These are phyloP conservation scores for Lerema accius DNA, from an alignment of 1,140 invertebrate species.

Conservation along the genomic window DNA sequence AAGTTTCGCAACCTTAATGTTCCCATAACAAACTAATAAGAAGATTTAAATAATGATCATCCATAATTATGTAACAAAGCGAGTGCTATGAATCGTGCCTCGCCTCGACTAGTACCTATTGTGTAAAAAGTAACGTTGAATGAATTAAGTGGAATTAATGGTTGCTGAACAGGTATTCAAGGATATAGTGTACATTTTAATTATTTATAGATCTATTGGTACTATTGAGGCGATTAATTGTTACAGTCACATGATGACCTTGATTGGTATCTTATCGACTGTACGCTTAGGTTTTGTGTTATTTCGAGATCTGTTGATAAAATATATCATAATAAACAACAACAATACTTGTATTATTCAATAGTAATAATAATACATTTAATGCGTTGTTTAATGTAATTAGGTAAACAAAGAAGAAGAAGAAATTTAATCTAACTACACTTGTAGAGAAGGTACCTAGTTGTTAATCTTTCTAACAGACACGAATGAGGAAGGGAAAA, in stretches of 20 bases:
- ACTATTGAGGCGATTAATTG: slow-evolving; percentile 11
- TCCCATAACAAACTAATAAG: too few relatives aligned
- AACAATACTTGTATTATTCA: too few relatives aligned
- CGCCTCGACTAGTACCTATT: slow-evolving; percentile 33
- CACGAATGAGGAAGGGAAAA: too few relatives aligned
- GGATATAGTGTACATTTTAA: slow-evolving; percentile 30
- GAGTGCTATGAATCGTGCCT: slow-evolving; percentile 19
- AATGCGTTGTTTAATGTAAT: too few relatives aligned
- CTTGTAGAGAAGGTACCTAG: too few relatives aligned
- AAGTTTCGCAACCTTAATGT: too few relatives aligned
- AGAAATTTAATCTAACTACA: too few relatives aligned
- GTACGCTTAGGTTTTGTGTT: background rate
- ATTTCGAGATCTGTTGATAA: too few relatives aligned
- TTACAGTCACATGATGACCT: slow-evolving; percentile 14
- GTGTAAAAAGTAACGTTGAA: slow-evolving; percentile 34
- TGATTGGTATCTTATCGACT: slow-evolving; percentile 23
- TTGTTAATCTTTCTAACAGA: too few relatives aligned
- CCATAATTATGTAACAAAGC: background rate
- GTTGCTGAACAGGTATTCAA: slow-evolving; percentile 29
- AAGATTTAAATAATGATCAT: background rate
- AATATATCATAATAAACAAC: too few relatives aligned
- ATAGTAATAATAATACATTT: too few relatives aligned
- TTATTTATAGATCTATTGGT: slow-evolving; percentile 33
- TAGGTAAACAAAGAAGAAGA: too few relatives aligned
- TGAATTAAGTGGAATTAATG: slow-evolving; percentile 29